Evolutionary conservation across 2,113 vertebrate genomes (phyloP), one percentile per base, ranked within the genome.

Genomic region (Tragelaphus buxtoni): DNA sequence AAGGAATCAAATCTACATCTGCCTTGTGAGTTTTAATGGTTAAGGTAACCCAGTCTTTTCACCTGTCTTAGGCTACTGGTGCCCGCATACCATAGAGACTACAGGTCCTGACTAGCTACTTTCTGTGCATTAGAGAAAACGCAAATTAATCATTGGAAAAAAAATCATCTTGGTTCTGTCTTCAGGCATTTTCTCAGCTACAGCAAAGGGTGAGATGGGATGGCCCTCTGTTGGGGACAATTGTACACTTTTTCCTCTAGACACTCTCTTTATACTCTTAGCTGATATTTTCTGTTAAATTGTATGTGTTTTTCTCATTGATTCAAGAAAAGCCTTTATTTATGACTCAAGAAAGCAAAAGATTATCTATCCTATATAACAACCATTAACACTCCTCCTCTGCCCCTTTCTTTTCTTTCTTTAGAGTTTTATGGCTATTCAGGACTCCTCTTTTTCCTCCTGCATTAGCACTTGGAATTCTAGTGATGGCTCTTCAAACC

Each of bases 341-440:
- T 58, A 58, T 82, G 49, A 45, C 35, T 77, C 10, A 35, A 65
- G 76, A 87, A 91, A 77, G 35, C 30, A 60, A 60, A 96, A 51
- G 35, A 53, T 14, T 12, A 60, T 5, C n/a, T n/a, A 7, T 2
- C 35, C 8, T 35, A 7, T 26, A 20, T 61, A 14, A 60, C 12
- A 42, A 6, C 24, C 5, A 5, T 13, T 39, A 39, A 42, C 39
- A 60, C 10, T 35, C 9, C 12, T 88, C 45, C 28, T 11, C 28
- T n/a, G 5, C 9, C 7, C 28, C 4, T 55, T 47, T 76, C 20
- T 8, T 90, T 89, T 86, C 58, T 53, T 5, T 47, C 7, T 26
- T 28, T 47, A 30, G 20, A 74, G 51, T 58, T 61, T 30, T 8
- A 1, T 22, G 30, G 5, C 32, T 53, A 6, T 32, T 35, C 3